phyloP scores from a whole-genome alignment of 2,113 vertebrate genomes.

The Phalacrocorax carbo region DNA sequence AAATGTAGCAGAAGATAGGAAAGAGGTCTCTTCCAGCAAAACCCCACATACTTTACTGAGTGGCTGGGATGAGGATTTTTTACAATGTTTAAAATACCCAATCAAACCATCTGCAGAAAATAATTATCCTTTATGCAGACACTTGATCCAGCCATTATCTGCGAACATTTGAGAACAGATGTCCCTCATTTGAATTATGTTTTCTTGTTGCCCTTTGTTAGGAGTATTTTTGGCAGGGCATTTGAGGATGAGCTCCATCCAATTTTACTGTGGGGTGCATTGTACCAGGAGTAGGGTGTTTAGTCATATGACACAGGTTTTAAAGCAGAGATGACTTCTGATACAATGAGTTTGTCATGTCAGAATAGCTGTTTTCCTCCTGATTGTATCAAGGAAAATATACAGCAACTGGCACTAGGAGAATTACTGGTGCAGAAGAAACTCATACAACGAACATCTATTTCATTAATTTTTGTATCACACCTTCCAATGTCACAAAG shows the following conservation, averaged over 20 bases:
- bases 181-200: slow-evolving; percentile 70
- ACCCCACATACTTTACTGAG: background rate
- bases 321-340: slow-evolving; percentile 48
- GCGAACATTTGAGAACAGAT: slow-evolving; percentile 68
- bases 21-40: background rate
- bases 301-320: slow-evolving; percentile 44
- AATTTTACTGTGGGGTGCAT: slow-evolving; percentile 39
- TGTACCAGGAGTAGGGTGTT: slow-evolving; percentile 28
- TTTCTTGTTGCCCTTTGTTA: slow-evolving; percentile 66
- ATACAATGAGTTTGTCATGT: slow-evolving; percentile 52
- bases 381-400: background rate
- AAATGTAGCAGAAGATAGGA: background rate
- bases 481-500: background rate
- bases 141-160: slow-evolving; percentile 65
- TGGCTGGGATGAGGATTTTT: background rate
- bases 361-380: slow-evolving; percentile 40
- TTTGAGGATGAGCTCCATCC: slow-evolving; percentile 42
- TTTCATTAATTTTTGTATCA: background rate
- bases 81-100: slow-evolving; percentile 14
- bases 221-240: slow-evolving; percentile 49
- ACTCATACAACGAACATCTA: background rate
- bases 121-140: slow-evolving; percentile 65
- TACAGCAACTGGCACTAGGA: background rate
- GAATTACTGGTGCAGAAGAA: background rate
- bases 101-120: slow-evolving; percentile 69